phyloP scores from a whole-genome alignment of 2,113 vertebrate genomes.

The Rhinoderma darwinii region DNA sequence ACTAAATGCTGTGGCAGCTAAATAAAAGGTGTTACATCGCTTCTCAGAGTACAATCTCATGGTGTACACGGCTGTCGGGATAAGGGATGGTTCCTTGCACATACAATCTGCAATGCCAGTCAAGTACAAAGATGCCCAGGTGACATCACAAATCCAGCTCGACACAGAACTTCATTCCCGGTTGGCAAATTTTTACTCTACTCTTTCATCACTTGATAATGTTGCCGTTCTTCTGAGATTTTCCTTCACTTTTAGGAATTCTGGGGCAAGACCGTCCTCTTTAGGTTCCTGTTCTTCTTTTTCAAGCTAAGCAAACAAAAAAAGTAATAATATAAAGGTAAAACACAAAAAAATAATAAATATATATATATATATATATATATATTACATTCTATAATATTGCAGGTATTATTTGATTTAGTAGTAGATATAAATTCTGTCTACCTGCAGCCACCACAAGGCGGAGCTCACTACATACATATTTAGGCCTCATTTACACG shows the following conservation, averaged over 20 bases:
- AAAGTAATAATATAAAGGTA: too few species aligned
- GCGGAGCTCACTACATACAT: too few species aligned
- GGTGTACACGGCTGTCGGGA: slow-evolving; percentile 62
- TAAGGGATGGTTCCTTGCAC: slow-evolving; percentile 56
- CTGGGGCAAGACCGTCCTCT: slow-evolving; percentile 81
- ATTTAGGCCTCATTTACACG: too few species aligned
- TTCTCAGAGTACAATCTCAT: slow-evolving; percentile 48
- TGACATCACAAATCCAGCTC: slow-evolving; percentile 47
- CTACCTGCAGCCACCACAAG: too few species aligned
- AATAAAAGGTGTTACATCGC: background rate
- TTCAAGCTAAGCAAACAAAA: slow-evolving; percentile 79
- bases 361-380: too few species aligned
- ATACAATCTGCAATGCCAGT: slow-evolving; percentile 59
- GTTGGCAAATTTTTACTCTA: slow-evolving; percentile 71
- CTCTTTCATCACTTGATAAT: slow-evolving; percentile 74
- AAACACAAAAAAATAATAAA: background rate
- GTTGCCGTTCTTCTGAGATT: slow-evolving; percentile 86
- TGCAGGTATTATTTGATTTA: too few species aligned
- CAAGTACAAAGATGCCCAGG: slow-evolving; percentile 62
- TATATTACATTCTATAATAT: too few species aligned
- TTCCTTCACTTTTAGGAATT: slow-evolving; percentile 94
- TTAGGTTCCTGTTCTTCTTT: slow-evolving; percentile 76
- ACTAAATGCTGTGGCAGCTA: background rate
- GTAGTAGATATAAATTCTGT: too few species aligned
- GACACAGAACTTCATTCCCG: background rate